Base-by-base conservation (phyloP, 2,797 vertebrate genomes). In the Mustela erminea region DNA sequence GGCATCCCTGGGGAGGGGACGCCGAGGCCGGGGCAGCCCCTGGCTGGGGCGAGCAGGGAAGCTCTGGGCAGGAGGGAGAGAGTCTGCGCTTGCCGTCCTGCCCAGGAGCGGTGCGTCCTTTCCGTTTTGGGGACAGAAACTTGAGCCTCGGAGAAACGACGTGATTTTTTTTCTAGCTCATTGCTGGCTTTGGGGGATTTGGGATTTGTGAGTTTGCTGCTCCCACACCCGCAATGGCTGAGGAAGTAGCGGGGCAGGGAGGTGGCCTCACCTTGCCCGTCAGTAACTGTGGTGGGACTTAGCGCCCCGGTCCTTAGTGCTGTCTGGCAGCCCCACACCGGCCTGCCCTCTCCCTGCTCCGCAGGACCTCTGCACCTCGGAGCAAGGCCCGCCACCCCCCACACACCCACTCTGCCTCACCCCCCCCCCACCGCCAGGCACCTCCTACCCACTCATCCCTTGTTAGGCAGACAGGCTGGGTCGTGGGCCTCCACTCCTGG, bases 71-170 rank as follows among this genome's bases (percentile, higher is more conserved):
- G 66, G 43, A 21, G 52, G 21, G 41, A 58, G 43, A 41, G 38
- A 75, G 54, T 23, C 86, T 2, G 86, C 91, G 15, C 7, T 17
- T 12, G 70, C 82, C 0, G 38, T 23, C 3, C 29, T 32, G 92
- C 87, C 56, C 89, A 32, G 70, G n/a, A n/a, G 74, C 54, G 54
- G 78, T 14, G 87, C 92, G 93, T 52, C 81, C 38, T 41, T 66
- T 66, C 27, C 46, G 2, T 56, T 74, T 62, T 54, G 58, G 60
- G 83, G 72, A 70, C 3, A 35, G 41, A 82, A 49, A 38, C 46
- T 35, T n/a, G 23, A 49, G 52, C 41, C 25, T 66, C 32, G 21
- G 41, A 75, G 70, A 90, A 96, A 41, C 13, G 38, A 2, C 12
- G 54, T 66, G 87, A 35, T 64, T 93, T 68, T 72, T 85, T 88